These are phyloP conservation scores for Rhagologus leucostigma DNA, from an alignment of 2,113 vertebrate genomes.

Conservation along the genomic window DNA sequence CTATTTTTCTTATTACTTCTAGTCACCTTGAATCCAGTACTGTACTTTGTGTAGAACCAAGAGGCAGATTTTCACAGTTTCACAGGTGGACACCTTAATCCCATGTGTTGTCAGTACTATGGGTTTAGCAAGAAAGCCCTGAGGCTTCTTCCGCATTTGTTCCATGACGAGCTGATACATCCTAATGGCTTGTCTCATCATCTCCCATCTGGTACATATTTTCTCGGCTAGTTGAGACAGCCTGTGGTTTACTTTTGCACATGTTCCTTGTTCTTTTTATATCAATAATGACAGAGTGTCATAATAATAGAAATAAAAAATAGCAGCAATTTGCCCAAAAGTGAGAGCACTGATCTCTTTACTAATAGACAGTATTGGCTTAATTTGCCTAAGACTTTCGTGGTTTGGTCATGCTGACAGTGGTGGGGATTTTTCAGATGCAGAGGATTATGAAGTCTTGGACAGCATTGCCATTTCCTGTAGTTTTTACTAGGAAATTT, in stretches of 20 bases:
- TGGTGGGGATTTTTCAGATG: background rate
- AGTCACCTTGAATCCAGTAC: background rate
- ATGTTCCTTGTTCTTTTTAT: conserved; percentile 55
- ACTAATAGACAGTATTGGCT: background rate
- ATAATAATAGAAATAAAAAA: conserved; percentile 40
- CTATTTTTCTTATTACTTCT: background rate
- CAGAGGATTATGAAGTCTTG: background rate
- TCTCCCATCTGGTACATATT: conserved; percentile 47
- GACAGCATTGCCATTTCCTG: background rate
- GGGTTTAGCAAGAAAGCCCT: background rate
- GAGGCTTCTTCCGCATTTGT: background rate
- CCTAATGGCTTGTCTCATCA: conserved; percentile 15
- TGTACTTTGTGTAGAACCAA: background rate
- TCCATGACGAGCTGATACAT: background rate
- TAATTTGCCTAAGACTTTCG: background rate
- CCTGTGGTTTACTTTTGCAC: conserved; percentile 47
- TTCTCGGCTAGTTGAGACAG: conserved; percentile 51
- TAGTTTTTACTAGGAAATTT: background rate
- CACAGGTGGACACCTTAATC: background rate
- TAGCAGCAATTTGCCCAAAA: background rate
- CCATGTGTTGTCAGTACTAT: fast-evolving
- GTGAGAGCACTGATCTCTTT: background rate
- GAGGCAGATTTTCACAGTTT: background rate
- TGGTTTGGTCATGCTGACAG: background rate
- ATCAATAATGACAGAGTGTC: conserved; percentile 49